phyloP scores from a whole-genome alignment of 2,113 vertebrate genomes.

The Neodontobutis hainanensis region DNA sequence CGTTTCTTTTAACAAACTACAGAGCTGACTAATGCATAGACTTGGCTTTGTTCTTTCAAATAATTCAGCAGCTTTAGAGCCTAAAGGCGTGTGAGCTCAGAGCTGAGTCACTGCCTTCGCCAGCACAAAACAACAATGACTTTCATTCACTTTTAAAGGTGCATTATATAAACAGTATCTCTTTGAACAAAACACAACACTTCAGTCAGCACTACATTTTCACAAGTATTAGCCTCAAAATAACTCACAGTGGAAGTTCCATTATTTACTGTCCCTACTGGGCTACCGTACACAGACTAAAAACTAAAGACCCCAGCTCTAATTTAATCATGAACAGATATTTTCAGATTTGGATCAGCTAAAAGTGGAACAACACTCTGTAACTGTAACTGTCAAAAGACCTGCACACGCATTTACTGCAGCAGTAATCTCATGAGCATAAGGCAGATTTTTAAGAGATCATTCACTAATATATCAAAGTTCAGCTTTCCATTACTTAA shows the following conservation, averaged over 20 bases:
- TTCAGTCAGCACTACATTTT: too few species aligned
- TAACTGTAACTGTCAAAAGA: too few species aligned
- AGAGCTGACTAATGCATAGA: slow-evolving; percentile 32
- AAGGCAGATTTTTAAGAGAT: background rate
- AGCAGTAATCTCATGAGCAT: background rate
- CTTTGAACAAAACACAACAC: background rate
- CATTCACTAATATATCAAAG: background rate
- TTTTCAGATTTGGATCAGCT: background rate
- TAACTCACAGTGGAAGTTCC: too few species aligned
- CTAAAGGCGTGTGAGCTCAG: slow-evolving; percentile 29
- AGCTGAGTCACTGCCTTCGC: slow-evolving; percentile 23
- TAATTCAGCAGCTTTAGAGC: slow-evolving; percentile 23
- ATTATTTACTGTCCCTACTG: too few species aligned
- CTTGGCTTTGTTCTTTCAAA: slow-evolving; percentile 4
- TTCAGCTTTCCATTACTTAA: background rate
- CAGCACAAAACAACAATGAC: slow-evolving; percentile 15
- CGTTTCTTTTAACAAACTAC: background rate
- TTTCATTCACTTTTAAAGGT: slow-evolving; percentile 9
- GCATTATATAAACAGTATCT: background rate
- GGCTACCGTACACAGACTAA: too few species aligned
- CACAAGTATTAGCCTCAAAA: too few species aligned
- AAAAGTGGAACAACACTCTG: too few species aligned
- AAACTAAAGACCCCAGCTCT: too few species aligned
- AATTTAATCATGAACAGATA: background rate
- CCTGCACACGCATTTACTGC: too few species aligned